Base-by-base conservation (phyloP, 2,113 vertebrate species). In the Peromyscus maniculatus region DNA sequence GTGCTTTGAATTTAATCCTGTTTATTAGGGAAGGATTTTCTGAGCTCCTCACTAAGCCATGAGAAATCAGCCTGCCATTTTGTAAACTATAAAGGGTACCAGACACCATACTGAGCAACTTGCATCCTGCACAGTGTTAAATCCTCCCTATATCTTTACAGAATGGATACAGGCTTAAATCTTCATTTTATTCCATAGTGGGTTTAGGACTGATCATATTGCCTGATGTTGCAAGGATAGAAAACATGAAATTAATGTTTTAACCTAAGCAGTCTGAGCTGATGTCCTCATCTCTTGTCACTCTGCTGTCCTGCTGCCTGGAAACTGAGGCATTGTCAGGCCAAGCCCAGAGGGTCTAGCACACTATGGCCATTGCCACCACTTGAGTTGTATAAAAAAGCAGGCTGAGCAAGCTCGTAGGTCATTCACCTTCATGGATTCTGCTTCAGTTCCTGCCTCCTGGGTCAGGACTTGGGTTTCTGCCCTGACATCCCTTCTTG, bases 211-310 rank as follows among this genome's bases (percentile, higher is more conserved):
- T 71, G 12, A 78, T 59, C n/a, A 88, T 87, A 80, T 74, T 67
- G 10, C 16, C 8, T 59, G 72, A 57, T 39, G 12, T n/a, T 87
- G 17, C 57, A 75, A 91, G 8, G 57, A 19, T 59, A 66, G 55
- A n/a, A 96, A 91, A 31, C 9, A 28, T 75, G 57, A 87, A 91
- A 43, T 36, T 46, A 62, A n/a, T 71, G 67, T 79, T 91, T 87
- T 86, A 71, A 55, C 36, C 7, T 19, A 59, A 78, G 71, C 2
- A 24, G 12, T 7, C 7, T 91, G 57, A 91, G 16, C 17, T 55
- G 22, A 31, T 77, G 36, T 33, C 12, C 59, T 57, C 49, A 17
- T 55, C 46, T 8, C 12, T 88, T n/a, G 15, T n/a, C 36, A n/a
- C 15, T 59, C 3, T 7, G 9, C 6, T 19, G 11, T 8, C 3